A percentile compares a stretch with the other conserved stretches of the same genome.
Conservation (phyloP, 2,888 invertebrate species). For the Eumacrocentrus americanus region DNA sequence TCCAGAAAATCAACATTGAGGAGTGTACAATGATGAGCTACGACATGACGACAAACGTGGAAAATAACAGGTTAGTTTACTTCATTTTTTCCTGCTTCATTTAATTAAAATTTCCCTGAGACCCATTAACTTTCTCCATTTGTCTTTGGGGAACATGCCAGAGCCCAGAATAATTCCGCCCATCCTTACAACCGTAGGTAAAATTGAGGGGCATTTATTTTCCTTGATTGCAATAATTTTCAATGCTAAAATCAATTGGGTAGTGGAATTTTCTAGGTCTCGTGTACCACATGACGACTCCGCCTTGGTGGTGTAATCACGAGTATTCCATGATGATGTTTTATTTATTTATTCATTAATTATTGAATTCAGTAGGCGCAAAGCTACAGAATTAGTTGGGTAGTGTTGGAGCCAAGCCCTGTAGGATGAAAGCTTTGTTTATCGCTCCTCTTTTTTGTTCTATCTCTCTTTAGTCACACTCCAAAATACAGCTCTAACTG, state of each 20-base stretch:
- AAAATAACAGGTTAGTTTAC: conserved; percentile 38
- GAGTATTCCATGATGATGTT: background rate
- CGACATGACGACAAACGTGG: conserved; percentile 35
- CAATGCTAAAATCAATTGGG: background rate
- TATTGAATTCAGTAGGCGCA: background rate
- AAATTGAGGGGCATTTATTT: too few relatives aligned
- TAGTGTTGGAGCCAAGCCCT: background rate
- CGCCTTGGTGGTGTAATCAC: background rate
- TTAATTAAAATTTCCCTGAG: background rate
- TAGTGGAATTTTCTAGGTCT: background rate
- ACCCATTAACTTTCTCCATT: conserved; percentile 2
- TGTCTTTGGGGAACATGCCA: too few relatives aligned
- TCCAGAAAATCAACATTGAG: conserved; percentile 7
- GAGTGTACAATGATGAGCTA: conserved; percentile 39
- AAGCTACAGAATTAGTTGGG: background rate
- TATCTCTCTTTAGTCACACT: background rate
- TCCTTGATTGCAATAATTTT: background rate
- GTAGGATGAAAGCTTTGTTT: too few relatives aligned
- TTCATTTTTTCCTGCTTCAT: background rate
- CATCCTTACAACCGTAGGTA: too few relatives aligned
- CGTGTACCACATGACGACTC: background rate
- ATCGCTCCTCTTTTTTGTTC: background rate
- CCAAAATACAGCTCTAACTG: conserved; percentile 3
- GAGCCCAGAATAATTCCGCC: too few relatives aligned
- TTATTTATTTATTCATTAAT: background rate